Evolutionary conservation across 2,797 vertebrate genomes (phyloP), one percentile per base, ranked within the genome.

Genomic region (Crax fasciolata): DNA sequence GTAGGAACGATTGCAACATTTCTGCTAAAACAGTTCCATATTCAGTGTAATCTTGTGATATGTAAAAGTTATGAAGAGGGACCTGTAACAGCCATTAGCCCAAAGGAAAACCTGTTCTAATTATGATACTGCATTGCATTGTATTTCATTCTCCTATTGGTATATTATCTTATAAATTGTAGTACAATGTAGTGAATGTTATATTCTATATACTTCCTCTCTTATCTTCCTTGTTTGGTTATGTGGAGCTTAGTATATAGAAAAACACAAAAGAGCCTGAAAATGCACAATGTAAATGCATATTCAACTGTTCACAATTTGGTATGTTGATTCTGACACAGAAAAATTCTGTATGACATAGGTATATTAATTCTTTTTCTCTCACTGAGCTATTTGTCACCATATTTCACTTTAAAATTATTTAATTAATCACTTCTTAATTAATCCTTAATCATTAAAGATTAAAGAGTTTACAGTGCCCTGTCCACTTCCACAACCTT

Each of bases 21-120:
- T 97, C 95, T 97, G 94, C 94, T 94, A 96, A 97, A 97, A 94
- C 65, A 95, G 76, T 93, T 97, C 94, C 97, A 95, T 97, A 96
- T 97, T 97, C 88, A 90, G 61, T 68, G 95, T 93, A 91, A 75
- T 94, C 82, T 81, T 93, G 74, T 83, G 92, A 58, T 94, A 90
- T 68, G 39, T 94, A 94, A 92, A 95, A 96, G 79, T 96, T 97
- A 88, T 71, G 79, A 97, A 97, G 94, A 97, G 93, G 83, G 87
- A 91, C 75, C 80, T 95, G 85, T 89, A 87, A 95, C 94, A 96
- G 43, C 63, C 59, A 39, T 94, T 96, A 97, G 90, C 97, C 79
- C 87, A 96, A 88, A 82, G 82, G 35, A 97, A 95, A 96, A 76
- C 76, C 58, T 94, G 28, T 94, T 85, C 74, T 97, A 95, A 82